Evolutionary conservation across 2,113 vertebrate species (phyloP).

Genomic region (Sapajus apella): DNA sequence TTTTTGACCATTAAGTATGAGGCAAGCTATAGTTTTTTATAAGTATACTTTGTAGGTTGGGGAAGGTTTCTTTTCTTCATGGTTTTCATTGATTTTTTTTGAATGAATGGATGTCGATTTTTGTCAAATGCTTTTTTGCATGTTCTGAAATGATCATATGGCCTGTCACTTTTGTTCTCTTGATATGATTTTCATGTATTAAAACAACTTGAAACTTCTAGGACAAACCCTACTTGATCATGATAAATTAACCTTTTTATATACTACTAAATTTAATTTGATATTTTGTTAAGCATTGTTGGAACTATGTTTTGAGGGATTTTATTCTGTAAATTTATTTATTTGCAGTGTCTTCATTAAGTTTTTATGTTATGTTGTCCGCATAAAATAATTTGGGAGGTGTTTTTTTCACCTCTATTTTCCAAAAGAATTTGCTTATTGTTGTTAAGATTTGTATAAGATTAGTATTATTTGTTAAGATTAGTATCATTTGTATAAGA

Average conservation of each 20-base stretch:
- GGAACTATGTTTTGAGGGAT: background rate
- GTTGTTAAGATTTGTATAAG: background rate
- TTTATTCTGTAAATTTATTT: background rate
- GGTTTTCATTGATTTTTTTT: background rate
- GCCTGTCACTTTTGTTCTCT: background rate
- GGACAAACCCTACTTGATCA: background rate
- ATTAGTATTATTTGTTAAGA: background rate
- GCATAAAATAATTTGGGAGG: background rate
- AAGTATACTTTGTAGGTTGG: background rate
- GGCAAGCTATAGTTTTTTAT: background rate
- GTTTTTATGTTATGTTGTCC: background rate
- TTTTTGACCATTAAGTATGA: background rate
- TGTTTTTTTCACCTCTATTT: background rate
- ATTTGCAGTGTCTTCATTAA: background rate
- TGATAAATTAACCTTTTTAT: background rate
- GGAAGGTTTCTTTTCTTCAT: background rate
- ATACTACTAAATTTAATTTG: background rate
- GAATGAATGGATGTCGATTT: background rate
- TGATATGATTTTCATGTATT: background rate
- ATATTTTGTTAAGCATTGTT: background rate
- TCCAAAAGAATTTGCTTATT: background rate
- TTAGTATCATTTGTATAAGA: background rate
- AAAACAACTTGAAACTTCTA: background rate
- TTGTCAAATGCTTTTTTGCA: background rate
- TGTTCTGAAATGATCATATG: background rate